phyloP scores from a whole-genome alignment of 1,140 invertebrate genomes.

The Calycopis cecrops region DNA sequence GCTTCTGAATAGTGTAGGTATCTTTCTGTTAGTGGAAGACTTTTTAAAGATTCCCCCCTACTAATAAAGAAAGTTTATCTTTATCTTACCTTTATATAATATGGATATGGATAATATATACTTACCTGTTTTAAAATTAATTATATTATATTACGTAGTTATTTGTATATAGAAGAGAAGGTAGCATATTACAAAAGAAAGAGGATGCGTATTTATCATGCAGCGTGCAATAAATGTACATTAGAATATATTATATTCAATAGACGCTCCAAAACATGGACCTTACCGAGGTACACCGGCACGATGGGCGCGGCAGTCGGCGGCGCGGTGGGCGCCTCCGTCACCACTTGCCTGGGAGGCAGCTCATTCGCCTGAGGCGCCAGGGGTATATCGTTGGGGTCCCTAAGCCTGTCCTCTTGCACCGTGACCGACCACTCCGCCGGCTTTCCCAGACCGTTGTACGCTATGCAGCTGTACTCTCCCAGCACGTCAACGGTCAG shows the following conservation, averaged over 20 bases:
- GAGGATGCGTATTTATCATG: constrained; percentile 14
- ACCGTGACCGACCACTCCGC: constrained; percentile 85
- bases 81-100: too few species aligned
- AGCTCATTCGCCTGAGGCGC: constrained; percentile 29
- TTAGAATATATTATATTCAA: too few species aligned
- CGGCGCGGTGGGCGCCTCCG: constrained; percentile 23
- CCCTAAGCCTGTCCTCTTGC: constrained; percentile 80
- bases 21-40: too few species aligned
- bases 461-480: constrained; percentile 91
- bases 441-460: constrained; percentile 86
- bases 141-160: too few species aligned
- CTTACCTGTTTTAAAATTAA: too few species aligned
- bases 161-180: too few species aligned
- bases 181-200: too few species aligned
- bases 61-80: too few species aligned
- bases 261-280: constrained; percentile 11
- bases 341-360: constrained; percentile 21
- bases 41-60: too few species aligned
- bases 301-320: constrained; percentile 32
- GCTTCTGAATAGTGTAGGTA: too few species aligned
- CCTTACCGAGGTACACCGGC: constrained; percentile 54
- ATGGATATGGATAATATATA: too few species aligned
- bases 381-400: constrained; percentile 47
- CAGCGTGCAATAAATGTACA: constrained; percentile 23
- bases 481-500: constrained; percentile 84